phyloP scores from a whole-genome alignment of 1,140 invertebrate species.

The Sycobia sp. region DNA sequence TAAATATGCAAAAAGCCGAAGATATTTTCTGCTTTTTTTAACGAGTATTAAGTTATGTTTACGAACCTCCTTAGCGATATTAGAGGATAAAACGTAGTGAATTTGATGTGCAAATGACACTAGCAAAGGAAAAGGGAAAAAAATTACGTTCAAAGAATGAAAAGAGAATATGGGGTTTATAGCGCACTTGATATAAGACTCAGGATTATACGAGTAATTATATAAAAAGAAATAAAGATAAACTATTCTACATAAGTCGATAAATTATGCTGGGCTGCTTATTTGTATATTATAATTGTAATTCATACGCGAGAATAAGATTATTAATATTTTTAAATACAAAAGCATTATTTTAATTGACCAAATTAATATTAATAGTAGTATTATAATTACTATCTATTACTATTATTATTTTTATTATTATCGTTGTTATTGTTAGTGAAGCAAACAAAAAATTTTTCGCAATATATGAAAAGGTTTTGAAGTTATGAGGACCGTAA shows the following conservation, averaged over 20 bases:
- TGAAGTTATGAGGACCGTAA: conserved; percentile 8
- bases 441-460: conserved; percentile 6
- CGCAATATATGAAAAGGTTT: neutral
- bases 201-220: conserved; percentile 40
- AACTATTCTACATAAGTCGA: conserved; percentile 3
- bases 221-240: conserved; percentile 15
- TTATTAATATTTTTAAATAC: conserved; percentile 32
- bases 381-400: neutral
- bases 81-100: neutral
- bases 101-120: conserved; percentile 25
- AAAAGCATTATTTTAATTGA: conserved; percentile 32
- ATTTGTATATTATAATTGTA: conserved; percentile 49
- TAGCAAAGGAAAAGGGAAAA: conserved; percentile 37
- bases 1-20: neutral
- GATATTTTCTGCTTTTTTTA: neutral
- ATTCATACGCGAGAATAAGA: conserved; percentile 37
- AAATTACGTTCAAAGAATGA: conserved; percentile 26
- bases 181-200: conserved; percentile 46
- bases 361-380: neutral
- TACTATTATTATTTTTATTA: conserved; percentile 22
- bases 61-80: conserved; percentile 11
- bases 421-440: conserved; percentile 6
- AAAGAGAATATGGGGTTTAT: conserved; percentile 43
- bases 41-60: conserved; percentile 21
- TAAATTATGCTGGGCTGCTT: conserved; percentile 43